Evolutionary conservation across 2,113 vertebrate genomes (phyloP), one percentile per base, ranked within the genome.

Genomic region (Fulmarus glacialis): DNA sequence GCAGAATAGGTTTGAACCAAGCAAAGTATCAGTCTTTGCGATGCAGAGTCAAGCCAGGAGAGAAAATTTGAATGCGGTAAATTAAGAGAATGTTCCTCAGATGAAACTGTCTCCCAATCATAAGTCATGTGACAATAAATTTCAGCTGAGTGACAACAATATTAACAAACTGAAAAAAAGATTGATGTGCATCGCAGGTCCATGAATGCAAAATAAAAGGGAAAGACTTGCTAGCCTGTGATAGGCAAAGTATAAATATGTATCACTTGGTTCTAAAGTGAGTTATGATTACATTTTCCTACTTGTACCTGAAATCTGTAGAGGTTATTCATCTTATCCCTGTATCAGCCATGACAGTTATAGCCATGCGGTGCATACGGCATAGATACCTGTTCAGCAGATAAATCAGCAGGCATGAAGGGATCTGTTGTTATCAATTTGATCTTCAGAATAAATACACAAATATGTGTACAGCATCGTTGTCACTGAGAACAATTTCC

Each of bases 261-360:
- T 96, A 98, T 97, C 96, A 70, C 96, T 94, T 59, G 96, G 95
- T 97, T 97, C 98, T 91, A 92, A 95, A 97, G 98, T 98, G 98
- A 98, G 95, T 97, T 98, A 98, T 97, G 98, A 97, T 98, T 98
- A 98, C 97, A 96, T 98, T 98, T 98, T 97, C 97, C 96, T 96
- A 74, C 97, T 95, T 91, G 98, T 95, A 97, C 97, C 98, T 98
- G 98, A 97, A 95, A 97, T 97, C 97, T 96, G 97, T 96, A 97
- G 97, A 98, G 96, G 95, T 97, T 97, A 98, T 98, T 98, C 97
- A 95, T 98, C 98, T 98, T 97, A 91, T 97, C 96, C 96, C 94
- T 97, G 92, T 96, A 97, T 98, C 82, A 47, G 90, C 93, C 96
- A 77, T 97, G 98, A 98, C 98, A 98, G 97, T 97, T 98, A 96